Evolutionary conservation across 2,113 vertebrate species (phyloP).

Genomic region (Eulemur rufifrons): DNA sequence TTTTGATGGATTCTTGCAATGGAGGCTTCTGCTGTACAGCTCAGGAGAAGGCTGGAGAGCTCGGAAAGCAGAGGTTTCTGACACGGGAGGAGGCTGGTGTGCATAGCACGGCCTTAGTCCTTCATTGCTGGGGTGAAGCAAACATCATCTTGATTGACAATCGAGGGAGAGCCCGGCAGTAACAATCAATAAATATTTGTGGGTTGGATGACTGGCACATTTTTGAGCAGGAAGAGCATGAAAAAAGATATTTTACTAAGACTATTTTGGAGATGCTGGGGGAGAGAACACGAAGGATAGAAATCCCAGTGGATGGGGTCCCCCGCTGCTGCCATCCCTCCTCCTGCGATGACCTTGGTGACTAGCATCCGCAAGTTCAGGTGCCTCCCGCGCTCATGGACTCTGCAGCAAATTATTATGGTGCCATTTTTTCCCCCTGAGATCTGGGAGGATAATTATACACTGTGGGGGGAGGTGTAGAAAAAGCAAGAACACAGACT

Average conservation of each 20-base stretch:
- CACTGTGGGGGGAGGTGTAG: too few relatives aligned
- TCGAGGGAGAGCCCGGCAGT: neutral
- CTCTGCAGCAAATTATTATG: neutral
- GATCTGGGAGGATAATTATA: neutral
- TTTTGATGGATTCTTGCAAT: neutral
- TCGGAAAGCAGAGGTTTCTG: neutral
- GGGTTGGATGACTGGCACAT: neutral
- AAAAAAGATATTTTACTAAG: neutral
- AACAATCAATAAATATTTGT: neutral
- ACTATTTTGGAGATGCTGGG: neutral
- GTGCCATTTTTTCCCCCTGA: neutral
- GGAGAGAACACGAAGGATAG: neutral
- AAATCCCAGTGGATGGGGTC: neutral
- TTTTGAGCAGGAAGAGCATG: neutral
- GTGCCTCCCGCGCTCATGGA: rapidly evolving
- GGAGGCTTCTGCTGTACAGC: neutral
- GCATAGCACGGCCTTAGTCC: neutral
- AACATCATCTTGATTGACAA: neutral
- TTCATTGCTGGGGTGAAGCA: neutral
- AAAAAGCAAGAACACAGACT: neutral
- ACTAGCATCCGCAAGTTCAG: neutral
- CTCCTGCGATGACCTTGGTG: neutral
- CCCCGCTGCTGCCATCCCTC: neutral
- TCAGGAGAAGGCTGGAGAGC: neutral
- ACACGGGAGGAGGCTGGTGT: neutral